Evolutionary conservation across 1,140 invertebrate species (phyloP).

Genomic region (Wiebesia pumilae): DNA sequence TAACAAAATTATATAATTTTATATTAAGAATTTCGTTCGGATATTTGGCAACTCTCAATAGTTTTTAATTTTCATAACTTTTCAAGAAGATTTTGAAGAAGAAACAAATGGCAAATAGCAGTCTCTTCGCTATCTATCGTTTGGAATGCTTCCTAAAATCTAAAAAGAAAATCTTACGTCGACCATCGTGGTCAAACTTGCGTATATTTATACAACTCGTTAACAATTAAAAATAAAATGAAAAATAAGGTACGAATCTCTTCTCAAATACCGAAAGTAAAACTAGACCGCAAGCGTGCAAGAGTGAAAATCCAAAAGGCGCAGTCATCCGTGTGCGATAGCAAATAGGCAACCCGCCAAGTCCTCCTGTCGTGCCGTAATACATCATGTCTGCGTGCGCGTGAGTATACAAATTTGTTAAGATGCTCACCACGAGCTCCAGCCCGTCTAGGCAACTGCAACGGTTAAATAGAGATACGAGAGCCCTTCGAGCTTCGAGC

Average conservation of each 20-base stretch:
- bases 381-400: neutral
- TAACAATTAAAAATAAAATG: neutral
- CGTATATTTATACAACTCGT: neutral
- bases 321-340: neutral
- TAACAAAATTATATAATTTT: neutral
- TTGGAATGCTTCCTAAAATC: neutral
- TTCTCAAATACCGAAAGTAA: neutral
- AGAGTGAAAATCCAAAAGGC: neutral
- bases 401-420: neutral
- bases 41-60: no score
- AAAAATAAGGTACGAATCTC: neutral
- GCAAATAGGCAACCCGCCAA: neutral
- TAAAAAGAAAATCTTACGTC: neutral
- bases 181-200: neutral
- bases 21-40: neutral
- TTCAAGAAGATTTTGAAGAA: no score
- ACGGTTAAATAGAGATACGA: slow-evolving; percentile 12
- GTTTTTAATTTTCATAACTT: no score
- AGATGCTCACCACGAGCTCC: neutral
- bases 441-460: neutral
- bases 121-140: neutral
- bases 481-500: neutral
- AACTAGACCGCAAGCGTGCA: neutral
- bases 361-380: neutral
- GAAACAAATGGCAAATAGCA: no score